Conservation (phyloP, 2,797 vertebrate species). For the Takifugu ocellatus region DNA sequence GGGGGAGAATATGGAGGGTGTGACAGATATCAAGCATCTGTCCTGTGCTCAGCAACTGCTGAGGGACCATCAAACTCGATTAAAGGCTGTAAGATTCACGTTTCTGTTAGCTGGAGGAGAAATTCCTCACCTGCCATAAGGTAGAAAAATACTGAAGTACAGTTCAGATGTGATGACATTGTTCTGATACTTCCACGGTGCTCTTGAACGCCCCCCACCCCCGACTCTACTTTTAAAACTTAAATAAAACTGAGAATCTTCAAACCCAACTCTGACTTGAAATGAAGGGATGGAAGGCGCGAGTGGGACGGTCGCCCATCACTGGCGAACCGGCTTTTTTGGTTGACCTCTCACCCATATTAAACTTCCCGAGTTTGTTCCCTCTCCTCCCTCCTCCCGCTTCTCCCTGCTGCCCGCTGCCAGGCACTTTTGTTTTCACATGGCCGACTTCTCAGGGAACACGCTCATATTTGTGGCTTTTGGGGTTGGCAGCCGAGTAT, state of each 20-base stretch:
- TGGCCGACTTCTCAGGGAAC: constrained; percentile 75
- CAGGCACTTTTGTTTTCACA: constrained; percentile 75
- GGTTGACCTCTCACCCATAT: constrained; percentile 78
- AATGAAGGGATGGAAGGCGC: too few species aligned
- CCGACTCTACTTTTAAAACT: constrained; percentile 20
- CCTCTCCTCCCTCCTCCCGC: constrained; percentile 45
- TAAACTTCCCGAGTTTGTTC: constrained; percentile 65
- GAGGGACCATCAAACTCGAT: constrained; percentile 21
- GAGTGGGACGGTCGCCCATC: constrained; percentile 14
- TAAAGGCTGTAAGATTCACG: constrained; percentile 9
- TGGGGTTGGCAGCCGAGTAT: constrained; percentile 68
- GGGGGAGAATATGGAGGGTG: constrained; percentile 23
- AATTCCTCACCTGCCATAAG: constrained; percentile 4
- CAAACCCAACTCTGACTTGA: too few species aligned
- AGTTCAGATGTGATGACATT: not conserved
- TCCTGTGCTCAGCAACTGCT: constrained; percentile 20
- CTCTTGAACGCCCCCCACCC: not conserved
- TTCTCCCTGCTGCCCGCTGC: constrained; percentile 62
- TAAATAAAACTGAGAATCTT: constrained; percentile 11
- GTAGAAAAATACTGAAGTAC: not conserved
- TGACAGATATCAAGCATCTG: constrained; percentile 61
- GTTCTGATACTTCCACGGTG: constrained; percentile 19
- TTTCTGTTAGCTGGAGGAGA: constrained; percentile 21
- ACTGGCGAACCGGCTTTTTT: constrained; percentile 1
- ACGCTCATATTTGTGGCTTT: constrained; percentile 78